Percentiles rank a stretch among this genome's conserved stretches.
Conservation (phyloP, 2,888 invertebrate genomes). For the Ligdia adustata region DNA sequence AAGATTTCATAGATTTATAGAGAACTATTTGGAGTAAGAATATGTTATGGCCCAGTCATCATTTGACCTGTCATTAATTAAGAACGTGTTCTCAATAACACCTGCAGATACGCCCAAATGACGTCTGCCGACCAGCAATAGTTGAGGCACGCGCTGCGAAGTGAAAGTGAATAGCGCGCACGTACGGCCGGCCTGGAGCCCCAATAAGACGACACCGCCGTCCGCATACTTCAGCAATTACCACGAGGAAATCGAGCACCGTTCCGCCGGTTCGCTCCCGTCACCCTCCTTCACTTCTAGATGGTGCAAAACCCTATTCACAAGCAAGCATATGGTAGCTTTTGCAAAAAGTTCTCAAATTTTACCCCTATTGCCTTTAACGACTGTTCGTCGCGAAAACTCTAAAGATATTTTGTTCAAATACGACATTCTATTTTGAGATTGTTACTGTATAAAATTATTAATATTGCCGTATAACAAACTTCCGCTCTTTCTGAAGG, state of each 20-base stretch:
- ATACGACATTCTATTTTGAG: too few relatives aligned
- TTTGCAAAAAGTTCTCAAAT: too few relatives aligned
- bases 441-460: too few relatives aligned
- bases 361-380: too few relatives aligned
- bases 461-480: too few relatives aligned
- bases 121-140: slow-evolving; percentile 56
- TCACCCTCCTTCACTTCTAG: slow-evolving; percentile 43
- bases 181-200: slow-evolving; percentile 73
- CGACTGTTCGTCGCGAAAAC: too few relatives aligned
- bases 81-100: slow-evolving; percentile 49
- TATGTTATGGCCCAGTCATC: not conserved
- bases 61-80: slow-evolving; percentile 15
- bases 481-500: too few relatives aligned
- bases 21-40: not conserved
- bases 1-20: not conserved
- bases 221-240: slow-evolving; percentile 82
- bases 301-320: slow-evolving; percentile 10
- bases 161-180: slow-evolving; percentile 81
- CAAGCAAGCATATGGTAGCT: too few relatives aligned
- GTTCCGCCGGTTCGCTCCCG: slow-evolving; percentile 59
- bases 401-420: too few relatives aligned
- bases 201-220: slow-evolving; percentile 80
- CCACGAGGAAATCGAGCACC: slow-evolving; percentile 78
- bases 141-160: slow-evolving; percentile 70
- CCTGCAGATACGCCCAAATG: slow-evolving; percentile 53